Conservation (phyloP, 2,113 vertebrate genomes). For the Alouatta palliata region DNA sequence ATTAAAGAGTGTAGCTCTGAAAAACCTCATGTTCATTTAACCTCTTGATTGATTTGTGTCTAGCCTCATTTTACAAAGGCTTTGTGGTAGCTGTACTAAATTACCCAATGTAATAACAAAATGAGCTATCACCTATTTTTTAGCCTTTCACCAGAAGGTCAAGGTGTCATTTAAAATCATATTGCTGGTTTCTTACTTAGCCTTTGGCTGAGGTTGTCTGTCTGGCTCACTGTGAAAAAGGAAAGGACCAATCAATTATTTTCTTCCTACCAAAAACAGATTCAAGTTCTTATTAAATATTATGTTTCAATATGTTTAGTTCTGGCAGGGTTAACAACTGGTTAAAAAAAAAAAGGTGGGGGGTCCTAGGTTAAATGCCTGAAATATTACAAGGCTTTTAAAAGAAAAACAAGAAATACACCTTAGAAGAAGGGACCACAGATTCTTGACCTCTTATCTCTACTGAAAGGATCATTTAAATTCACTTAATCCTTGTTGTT, state of each 20-base stretch:
- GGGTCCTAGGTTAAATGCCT: slow-evolving; percentile 37
- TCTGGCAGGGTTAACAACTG: not conserved
- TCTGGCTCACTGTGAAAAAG: slow-evolving; percentile 16
- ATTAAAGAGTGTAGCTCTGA: slow-evolving; percentile 14
- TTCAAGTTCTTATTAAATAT: slow-evolving; percentile 41
- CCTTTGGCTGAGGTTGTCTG: not conserved
- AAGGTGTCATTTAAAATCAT: slow-evolving; percentile 49
- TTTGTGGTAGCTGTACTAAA: slow-evolving; percentile 55
- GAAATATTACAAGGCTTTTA: slow-evolving; percentile 1
- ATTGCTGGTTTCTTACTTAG: not conserved
- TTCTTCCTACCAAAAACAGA: slow-evolving; percentile 29
- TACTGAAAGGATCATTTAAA: slow-evolving; percentile 44
- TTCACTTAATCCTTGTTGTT: slow-evolving; percentile 36
- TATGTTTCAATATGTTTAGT: slow-evolving; percentile 14
- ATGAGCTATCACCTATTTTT: slow-evolving; percentile 64
- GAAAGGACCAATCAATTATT: slow-evolving; percentile 30
- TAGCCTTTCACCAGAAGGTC: slow-evolving; percentile 34
- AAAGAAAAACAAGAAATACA: slow-evolving; percentile 20
- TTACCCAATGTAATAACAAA: slow-evolving; percentile 46
- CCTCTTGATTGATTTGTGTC: not conserved
- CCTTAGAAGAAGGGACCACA: not conserved
- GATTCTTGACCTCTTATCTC: slow-evolving; percentile 47
- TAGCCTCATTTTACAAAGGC: not conserved
- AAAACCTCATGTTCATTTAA: slow-evolving; percentile 59
- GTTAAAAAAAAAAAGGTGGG: not conserved